Evolutionary conservation across 2,888 invertebrate genomes (phyloP), one percentile per base, ranked within the genome.

Genomic region (Carterocephalus palaemon): DNA sequence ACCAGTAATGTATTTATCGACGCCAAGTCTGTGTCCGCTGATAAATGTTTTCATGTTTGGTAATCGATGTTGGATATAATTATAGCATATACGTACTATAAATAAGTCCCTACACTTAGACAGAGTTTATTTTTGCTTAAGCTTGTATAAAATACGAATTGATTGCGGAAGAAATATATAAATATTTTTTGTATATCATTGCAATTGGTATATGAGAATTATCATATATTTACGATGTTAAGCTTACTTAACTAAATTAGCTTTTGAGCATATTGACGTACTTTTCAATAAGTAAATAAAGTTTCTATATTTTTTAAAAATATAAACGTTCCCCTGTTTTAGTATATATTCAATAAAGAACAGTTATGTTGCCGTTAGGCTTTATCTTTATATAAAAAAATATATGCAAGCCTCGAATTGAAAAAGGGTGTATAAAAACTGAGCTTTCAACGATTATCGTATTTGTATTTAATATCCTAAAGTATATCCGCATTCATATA

Each of bases 101-200:
- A 23, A 65, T 72, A 75, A 63, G 60, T 69, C 68, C 67, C 66
- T 72, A 72, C 67, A 58, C 58, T 63, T 57, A 68, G 71, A 76
- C 36, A 83, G 80, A 84, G 71, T 75, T 84, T 84, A 84, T 84
- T 84, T 84, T 84, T 85, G 85, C 85, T 84, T 83, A 79, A 75
- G 84, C 85, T 82, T 81, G 59, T 79, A 83, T 76, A 72, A 71
- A 72, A 71, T 75, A 62, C 56, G 65, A 73, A 64, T 76, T 80
- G 66, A 67, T 81, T 81, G 83, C 83, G 66, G 74, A 76, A 76
- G 71, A 45, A 45, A 80, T 65, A 45, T 37, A 80, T 65, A 53
- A 74, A 80, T 84, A 81, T 83, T 79, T 82, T 84, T 83, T 81
- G 77, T 84, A 82, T 68, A 63, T 73, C 76, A 75, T 71, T 67